phyloP scores from a whole-genome alignment of 1,140 invertebrate species.

The Cephus cinctus region DNA sequence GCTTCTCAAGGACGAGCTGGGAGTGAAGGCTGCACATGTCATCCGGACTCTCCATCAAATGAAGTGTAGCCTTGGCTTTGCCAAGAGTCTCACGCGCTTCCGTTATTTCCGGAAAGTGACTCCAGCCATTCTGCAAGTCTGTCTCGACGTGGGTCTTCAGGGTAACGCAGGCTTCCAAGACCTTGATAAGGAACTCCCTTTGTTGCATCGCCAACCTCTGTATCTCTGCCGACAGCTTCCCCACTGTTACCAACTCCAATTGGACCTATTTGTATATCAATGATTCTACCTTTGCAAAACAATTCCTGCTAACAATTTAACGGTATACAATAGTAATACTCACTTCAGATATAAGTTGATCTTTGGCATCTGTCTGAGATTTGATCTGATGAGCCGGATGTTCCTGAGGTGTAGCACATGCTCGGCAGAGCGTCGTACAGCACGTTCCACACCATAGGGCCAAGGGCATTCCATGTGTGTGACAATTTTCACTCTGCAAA shows the following conservation, averaged over 20 bases:
- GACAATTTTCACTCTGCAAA: conserved; percentile 64
- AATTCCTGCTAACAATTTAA: background rate
- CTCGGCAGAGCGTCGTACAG: conserved; percentile 63
- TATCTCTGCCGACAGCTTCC: conserved; percentile 62
- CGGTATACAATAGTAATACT: conserved; percentile 47
- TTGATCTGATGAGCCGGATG: conserved; percentile 68
- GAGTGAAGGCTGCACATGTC: conserved; percentile 61
- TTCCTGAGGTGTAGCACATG: conserved; percentile 64
- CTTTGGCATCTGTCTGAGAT: conserved; percentile 67
- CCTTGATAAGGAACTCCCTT: conserved; percentile 69
- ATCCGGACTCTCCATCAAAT: conserved; percentile 58
- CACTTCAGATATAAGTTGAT: conserved; percentile 65
- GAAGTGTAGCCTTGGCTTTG: conserved; percentile 61
- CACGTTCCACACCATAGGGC: conserved; percentile 74
- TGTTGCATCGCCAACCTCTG: conserved; percentile 66
- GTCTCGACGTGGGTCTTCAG: conserved; percentile 72
- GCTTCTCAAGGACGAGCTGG: conserved; percentile 61
- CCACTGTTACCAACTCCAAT: conserved; percentile 54
- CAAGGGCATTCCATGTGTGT: conserved; percentile 70
- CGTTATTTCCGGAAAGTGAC: conserved; percentile 62
- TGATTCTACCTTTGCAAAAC: conserved; percentile 1
- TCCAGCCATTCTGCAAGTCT: conserved; percentile 67
- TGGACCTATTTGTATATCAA: conserved; percentile 45
- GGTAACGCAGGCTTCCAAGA: conserved; percentile 71
- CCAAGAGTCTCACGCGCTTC: conserved; percentile 64